A percentile compares a stretch with the other conserved stretches of the same genome.
Conservation (phyloP, 2,113 vertebrate species). For the Theristicus caerulescens region DNA sequence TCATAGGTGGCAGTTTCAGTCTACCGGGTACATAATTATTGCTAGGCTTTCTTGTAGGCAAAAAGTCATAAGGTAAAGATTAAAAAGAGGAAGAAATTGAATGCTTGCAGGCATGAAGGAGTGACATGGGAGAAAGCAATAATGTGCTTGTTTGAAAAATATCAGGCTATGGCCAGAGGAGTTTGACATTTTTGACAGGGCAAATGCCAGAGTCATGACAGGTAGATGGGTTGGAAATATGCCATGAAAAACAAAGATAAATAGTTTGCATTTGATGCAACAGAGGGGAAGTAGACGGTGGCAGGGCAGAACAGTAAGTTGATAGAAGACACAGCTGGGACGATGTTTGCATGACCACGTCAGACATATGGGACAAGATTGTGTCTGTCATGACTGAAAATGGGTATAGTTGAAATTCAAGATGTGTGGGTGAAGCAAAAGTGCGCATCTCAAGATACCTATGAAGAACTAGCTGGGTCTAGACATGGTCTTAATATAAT, state of each 20-base stretch:
- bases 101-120: neutral
- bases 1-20: neutral
- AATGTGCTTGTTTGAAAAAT: neutral
- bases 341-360: neutral
- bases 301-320: neutral
- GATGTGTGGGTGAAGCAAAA: neutral
- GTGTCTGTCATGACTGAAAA: neutral
- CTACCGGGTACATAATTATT: neutral
- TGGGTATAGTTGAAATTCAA: neutral
- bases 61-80: neutral
- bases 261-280: neutral
- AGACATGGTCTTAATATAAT: neutral
- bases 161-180: neutral
- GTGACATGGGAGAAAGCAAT: neutral
- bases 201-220: neutral
- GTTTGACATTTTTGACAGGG: constrained; percentile 26
- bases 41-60: neutral
- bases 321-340: neutral
- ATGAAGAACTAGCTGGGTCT: neutral
- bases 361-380: neutral
- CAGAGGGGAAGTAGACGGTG: neutral
- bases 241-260: neutral
- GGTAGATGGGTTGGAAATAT: neutral
- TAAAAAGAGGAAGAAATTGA: neutral
- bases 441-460: neutral